A percentile compares a stretch with the other conserved stretches of the same genome.
Conservation (phyloP, 2,797 vertebrate species). For the Epinephelus coioides region DNA sequence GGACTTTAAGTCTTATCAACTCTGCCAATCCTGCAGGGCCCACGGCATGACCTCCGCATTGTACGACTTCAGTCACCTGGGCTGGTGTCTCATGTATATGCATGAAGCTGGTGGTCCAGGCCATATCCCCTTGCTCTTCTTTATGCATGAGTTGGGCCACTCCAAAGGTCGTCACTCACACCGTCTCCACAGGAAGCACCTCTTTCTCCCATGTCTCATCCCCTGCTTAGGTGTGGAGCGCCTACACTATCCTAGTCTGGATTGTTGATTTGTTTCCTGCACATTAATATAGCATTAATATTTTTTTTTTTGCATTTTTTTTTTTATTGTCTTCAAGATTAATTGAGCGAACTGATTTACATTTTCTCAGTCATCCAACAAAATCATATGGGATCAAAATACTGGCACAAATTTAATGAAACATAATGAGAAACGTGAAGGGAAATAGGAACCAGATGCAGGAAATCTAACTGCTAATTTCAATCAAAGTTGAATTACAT, state of each 20-base stretch:
- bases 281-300: neutral
- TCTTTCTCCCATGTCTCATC: slow-evolving; percentile 37
- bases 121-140: slow-evolving; percentile 73
- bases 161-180: slow-evolving; percentile 66
- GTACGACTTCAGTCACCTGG: slow-evolving; percentile 70
- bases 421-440: neutral
- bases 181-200: slow-evolving; percentile 54
- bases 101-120: slow-evolving; percentile 66
- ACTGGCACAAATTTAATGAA: neutral
- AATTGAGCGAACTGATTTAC: slow-evolving; percentile 12
- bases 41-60: slow-evolving; percentile 60
- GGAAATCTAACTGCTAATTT: neutral
- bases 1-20: slow-evolving; percentile 58
- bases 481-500: neutral
- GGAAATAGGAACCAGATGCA: neutral
- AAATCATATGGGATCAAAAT: slow-evolving; percentile 8
- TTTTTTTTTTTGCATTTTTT: neutral
- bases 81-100: slow-evolving; percentile 78
- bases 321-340: neutral
- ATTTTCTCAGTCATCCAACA: slow-evolving; percentile 12
- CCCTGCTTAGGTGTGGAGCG: slow-evolving; percentile 11
- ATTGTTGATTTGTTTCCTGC: neutral
- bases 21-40: slow-evolving; percentile 54
- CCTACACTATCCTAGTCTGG: neutral
- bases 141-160: slow-evolving; percentile 82